Percentiles rank a stretch among this genome's conserved stretches.
These are phyloP conservation scores for Oncorhynchus masou DNA, from an alignment of 2,113 vertebrate genomes.

Conservation along the genomic window DNA sequence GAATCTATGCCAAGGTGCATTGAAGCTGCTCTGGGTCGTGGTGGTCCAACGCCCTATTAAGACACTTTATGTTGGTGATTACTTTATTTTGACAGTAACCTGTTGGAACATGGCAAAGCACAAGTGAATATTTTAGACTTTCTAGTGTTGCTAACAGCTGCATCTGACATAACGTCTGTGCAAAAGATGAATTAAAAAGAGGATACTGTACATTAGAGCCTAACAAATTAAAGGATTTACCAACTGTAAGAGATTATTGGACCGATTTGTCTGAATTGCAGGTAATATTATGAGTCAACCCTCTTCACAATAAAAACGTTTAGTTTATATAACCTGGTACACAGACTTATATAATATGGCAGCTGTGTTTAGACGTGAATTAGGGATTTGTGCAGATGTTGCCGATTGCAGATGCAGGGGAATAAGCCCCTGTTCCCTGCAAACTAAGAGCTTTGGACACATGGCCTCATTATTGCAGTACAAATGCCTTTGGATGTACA, in stretches of 20 bases:
- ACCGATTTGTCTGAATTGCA: neutral
- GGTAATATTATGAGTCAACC: constrained; percentile 50
- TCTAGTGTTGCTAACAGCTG: neutral
- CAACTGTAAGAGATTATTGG: neutral
- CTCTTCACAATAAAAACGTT: constrained; percentile 35
- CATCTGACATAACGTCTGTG: neutral
- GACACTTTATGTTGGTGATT: too few species aligned
- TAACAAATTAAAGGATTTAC: neutral
- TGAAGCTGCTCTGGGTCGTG: too few species aligned
- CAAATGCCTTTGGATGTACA: neutral
- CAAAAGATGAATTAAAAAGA: too few species aligned
- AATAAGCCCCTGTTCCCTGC: neutral
- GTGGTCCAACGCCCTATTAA: too few species aligned
- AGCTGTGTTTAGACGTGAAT: constrained; percentile 45
- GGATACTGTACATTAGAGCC: neutral
- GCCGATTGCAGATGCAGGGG: constrained; percentile 31
- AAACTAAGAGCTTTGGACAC: neutral
- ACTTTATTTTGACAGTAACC: too few species aligned
- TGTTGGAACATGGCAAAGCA: neutral
- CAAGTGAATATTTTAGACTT: neutral
- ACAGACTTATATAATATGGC: constrained; percentile 46
- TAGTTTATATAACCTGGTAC: constrained; percentile 51
- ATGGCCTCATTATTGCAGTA: neutral
- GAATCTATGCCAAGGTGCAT: too few species aligned
- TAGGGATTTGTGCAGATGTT: constrained; percentile 41